Conservation (phyloP, 2,797 vertebrate species). For the Hozukius guyotensis region DNA sequence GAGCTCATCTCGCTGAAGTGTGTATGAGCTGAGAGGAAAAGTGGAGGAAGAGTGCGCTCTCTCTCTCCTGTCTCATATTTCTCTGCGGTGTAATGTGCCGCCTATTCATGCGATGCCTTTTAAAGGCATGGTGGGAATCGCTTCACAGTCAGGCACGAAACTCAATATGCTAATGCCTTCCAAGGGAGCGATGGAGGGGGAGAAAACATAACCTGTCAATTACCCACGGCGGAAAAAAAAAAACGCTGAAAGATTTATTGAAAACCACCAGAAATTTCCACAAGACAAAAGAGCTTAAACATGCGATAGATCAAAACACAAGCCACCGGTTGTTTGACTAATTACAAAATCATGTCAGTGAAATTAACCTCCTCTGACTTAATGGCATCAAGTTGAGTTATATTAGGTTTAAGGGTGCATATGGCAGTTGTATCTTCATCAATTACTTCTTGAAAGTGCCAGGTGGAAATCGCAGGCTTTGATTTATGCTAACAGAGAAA, state of each 20-base stretch:
- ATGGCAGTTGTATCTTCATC: conserved; percentile 35
- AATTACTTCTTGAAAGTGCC: conserved; percentile 44
- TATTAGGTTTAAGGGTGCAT: conserved; percentile 31
- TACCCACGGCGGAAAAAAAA: conserved; percentile 51
- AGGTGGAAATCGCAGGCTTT: conserved; percentile 51
- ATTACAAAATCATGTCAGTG: conserved; percentile 44
- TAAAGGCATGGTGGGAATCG: conserved; percentile 71
- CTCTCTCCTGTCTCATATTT: conserved; percentile 60
- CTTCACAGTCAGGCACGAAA: conserved; percentile 63
- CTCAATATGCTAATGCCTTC: conserved; percentile 72
- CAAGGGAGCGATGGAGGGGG: conserved; percentile 49
- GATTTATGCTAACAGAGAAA: conserved; percentile 36
- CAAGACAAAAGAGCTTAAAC: conserved; percentile 46
- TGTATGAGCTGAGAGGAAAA: conserved; percentile 25
- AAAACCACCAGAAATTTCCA: conserved; percentile 50
- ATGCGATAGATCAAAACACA: conserved; percentile 41
- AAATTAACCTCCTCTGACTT: conserved; percentile 46
- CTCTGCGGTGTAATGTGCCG: conserved; percentile 58
- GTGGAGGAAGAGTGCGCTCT: conserved; percentile 35
- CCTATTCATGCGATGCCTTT: conserved; percentile 67
- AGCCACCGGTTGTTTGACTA: conserved; percentile 36
- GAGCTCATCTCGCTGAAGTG: conserved; percentile 43
- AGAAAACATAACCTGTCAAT: conserved; percentile 77
- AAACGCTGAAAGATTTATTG: conserved; percentile 60
- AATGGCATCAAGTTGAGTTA: conserved; percentile 32